Evolutionary conservation across 1,140 invertebrate species (phyloP).

Genomic region (Brachionus manjavacas): DNA sequence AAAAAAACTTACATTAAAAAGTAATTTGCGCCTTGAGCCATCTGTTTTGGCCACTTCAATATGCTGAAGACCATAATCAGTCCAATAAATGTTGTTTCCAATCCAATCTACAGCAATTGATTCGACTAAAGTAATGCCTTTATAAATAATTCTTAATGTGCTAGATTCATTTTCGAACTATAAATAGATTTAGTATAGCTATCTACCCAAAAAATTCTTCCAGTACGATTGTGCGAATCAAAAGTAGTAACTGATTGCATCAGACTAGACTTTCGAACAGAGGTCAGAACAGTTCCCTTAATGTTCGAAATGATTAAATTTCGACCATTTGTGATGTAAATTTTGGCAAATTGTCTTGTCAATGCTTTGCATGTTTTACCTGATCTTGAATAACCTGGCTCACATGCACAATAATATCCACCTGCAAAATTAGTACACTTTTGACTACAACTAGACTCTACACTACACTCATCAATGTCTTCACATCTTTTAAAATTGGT

Average conservation of each 20-base stretch:
- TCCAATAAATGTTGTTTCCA: background rate
- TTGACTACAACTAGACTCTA: slow-evolving; percentile 86
- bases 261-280: background rate
- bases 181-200: slow-evolving; percentile 14
- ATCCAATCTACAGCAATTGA: slow-evolving; percentile 33
- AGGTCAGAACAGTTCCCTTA: background rate
- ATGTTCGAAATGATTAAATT: background rate
- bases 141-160: slow-evolving; percentile 62
- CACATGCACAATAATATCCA: slow-evolving; percentile 89
- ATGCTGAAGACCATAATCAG: slow-evolving; percentile 42
- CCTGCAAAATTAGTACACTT: slow-evolving; percentile 90
- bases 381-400: slow-evolving; percentile 74
- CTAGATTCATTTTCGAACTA: slow-evolving; percentile 62
- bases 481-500: slow-evolving; percentile 47
- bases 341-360: slow-evolving; percentile 13
- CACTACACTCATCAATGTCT: slow-evolving; percentile 86
- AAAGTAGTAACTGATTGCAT: background rate
- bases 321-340: slow-evolving; percentile 7
- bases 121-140: background rate
- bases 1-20: slow-evolving; percentile 51
- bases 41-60: slow-evolving; percentile 59
- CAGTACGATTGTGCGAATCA: slow-evolving; percentile 2
- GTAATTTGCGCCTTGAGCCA: slow-evolving; percentile 69
- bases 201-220: slow-evolving; percentile 26
- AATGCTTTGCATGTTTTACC: slow-evolving; percentile 62